phyloP scores from a whole-genome alignment of 1,140 invertebrate genomes.

The Brachystomella parvula region DNA sequence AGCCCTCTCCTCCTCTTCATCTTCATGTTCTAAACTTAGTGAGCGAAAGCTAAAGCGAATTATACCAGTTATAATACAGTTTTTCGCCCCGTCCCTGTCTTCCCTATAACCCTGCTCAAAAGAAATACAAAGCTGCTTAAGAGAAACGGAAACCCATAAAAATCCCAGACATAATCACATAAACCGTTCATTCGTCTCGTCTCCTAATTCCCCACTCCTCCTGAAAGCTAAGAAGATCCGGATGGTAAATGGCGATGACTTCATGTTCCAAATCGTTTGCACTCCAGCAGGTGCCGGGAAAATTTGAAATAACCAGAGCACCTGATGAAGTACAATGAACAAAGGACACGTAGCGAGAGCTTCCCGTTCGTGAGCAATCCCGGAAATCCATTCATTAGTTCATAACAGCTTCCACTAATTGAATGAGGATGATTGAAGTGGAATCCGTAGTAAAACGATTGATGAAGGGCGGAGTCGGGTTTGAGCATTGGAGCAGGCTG shows the following conservation, averaged over 20 bases:
- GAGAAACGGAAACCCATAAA: slow-evolving; percentile 2
- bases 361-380: background rate
- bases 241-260: background rate
- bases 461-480: too few relatives aligned
- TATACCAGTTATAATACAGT: too few relatives aligned
- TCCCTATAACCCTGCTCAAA: too few relatives aligned
- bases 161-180: slow-evolving; percentile 10
- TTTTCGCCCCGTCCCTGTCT: too few relatives aligned
- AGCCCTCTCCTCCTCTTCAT: too few relatives aligned
- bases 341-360: slow-evolving; percentile 48
- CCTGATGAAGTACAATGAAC: slow-evolving; percentile 98
- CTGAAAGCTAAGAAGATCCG: background rate
- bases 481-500: too few relatives aligned
- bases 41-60: too few relatives aligned
- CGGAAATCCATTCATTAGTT: background rate
- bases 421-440: too few relatives aligned
- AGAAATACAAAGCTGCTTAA: too few relatives aligned
- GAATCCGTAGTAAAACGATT: background rate
- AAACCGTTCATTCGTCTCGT: slow-evolving; percentile 1
- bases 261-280: slow-evolving; percentile 56
- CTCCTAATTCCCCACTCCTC: background rate
- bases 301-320: slow-evolving; percentile 76
- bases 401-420: too few relatives aligned
- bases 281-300: slow-evolving; percentile 92
- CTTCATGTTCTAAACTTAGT: too few relatives aligned